phyloP scores from a whole-genome alignment of 2,888 invertebrate genomes.

The Cryptus armator region DNA sequence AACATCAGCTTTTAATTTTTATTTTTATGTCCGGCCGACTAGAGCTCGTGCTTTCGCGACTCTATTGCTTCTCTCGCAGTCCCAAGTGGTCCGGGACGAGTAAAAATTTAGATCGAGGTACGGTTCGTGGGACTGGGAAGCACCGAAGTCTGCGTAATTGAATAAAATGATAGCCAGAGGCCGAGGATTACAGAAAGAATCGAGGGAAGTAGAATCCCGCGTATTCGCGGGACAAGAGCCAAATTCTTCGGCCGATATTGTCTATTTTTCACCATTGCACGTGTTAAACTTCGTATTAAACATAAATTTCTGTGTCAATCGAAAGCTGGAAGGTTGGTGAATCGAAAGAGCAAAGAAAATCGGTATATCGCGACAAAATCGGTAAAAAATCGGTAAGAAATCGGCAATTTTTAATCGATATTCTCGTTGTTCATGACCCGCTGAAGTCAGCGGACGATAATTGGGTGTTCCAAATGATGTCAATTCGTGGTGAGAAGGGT shows the following conservation, averaged over 20 bases:
- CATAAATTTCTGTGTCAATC: background rate
- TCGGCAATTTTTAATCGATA: slow-evolving; percentile 6
- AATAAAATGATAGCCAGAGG: slow-evolving; percentile 25
- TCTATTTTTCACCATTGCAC: background rate
- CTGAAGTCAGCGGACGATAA: background rate
- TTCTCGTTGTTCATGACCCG: background rate
- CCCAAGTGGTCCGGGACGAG: slow-evolving; percentile 2
- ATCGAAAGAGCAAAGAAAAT: slow-evolving; percentile 15
- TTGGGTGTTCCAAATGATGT: slow-evolving; percentile 5
- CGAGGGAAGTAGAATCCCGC: background rate
- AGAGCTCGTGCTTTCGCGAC: background rate
- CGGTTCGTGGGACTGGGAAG: background rate
- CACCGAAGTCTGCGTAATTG: slow-evolving; percentile 5
- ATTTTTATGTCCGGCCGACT: background rate
- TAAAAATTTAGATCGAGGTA: slow-evolving; percentile 35
- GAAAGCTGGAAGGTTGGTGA: background rate
- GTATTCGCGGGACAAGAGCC: background rate
- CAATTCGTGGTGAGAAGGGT: background rate
- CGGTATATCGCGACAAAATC: slow-evolving; percentile 32
- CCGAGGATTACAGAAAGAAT: background rate
- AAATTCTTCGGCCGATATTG: background rate
- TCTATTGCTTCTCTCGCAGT: background rate
- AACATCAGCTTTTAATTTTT: background rate
- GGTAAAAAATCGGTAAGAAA: slow-evolving; percentile 27
- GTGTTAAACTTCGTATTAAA: no score